These are phyloP conservation scores for Parauchenoglanis punctatus DNA, from an alignment of 2,797 vertebrate species.

Conservation along the genomic window DNA sequence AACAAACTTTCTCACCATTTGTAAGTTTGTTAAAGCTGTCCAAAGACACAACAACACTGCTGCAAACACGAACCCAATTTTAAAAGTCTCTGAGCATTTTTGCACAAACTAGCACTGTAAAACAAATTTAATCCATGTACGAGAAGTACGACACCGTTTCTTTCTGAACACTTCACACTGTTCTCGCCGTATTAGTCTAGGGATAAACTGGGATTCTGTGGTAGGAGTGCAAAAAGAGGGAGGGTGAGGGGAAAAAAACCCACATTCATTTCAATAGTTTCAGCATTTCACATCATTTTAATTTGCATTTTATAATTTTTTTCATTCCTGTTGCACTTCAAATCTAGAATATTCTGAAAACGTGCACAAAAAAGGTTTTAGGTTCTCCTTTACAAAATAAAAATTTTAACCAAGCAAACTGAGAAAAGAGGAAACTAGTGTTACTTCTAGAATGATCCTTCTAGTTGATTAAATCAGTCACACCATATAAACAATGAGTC, in stretches of 20 bases:
- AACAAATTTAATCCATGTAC: too few relatives aligned
- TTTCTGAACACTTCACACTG: background rate
- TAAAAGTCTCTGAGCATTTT: background rate
- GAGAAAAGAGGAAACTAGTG: constrained; percentile 82
- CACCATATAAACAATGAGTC: constrained; percentile 76
- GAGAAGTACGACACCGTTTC: background rate
- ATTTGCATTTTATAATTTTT: constrained; percentile 80
- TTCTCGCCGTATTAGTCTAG: background rate
- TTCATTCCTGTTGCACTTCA: constrained; percentile 83
- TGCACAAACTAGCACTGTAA: background rate
- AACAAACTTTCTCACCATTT: background rate
- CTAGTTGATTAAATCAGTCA: constrained; percentile 78
- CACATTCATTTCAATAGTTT: constrained; percentile 51
- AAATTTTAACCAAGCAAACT: constrained; percentile 82
- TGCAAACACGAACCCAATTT: background rate
- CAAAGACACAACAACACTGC: background rate
- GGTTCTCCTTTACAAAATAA: constrained; percentile 84
- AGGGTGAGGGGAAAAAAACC: background rate
- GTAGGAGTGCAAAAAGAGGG: too few relatives aligned
- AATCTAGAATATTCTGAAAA: constrained; percentile 85
- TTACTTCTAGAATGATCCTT: constrained; percentile 81
- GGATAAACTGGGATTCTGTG: background rate
- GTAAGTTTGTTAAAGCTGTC: background rate
- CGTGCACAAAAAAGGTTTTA: constrained; percentile 79
- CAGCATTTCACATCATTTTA: constrained; percentile 81